Percentiles rank a stretch among this genome's conserved stretches.
Conservation (phyloP, 2,888 invertebrate species). For the Axea sp. region DNA sequence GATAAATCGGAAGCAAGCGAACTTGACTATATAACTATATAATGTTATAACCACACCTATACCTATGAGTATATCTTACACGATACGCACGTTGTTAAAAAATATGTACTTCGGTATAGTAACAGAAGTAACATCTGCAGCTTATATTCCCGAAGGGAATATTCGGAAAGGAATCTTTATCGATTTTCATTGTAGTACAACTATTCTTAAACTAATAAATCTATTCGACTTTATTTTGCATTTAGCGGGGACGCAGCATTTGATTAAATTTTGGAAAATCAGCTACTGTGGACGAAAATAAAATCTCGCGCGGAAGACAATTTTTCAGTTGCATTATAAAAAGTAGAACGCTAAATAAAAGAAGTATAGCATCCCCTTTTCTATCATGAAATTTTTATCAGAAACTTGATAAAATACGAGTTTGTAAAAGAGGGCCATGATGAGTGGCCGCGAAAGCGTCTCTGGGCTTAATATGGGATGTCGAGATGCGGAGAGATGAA, state of each 20-base stretch:
- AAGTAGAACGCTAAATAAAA: no score
- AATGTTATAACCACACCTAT: conserved; percentile 17
- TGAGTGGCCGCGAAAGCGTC: conserved; percentile 61
- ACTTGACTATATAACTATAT: conserved; percentile 17
- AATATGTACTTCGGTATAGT: conserved; percentile 42
- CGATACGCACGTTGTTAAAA: conserved; percentile 49
- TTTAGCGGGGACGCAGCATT: no score
- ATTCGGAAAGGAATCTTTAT: conserved; percentile 62
- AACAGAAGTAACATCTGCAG: conserved; percentile 65
- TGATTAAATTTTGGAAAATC: no score
- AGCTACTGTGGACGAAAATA: no score
- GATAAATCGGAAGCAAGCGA: conserved; percentile 18
- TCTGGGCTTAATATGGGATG: conserved; percentile 66
- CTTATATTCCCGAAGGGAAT: conserved; percentile 60
- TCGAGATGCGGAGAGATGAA: conserved; percentile 67
- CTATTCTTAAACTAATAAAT: conserved; percentile 20
- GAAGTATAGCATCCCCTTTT: background rate
- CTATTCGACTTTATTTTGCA: no score
- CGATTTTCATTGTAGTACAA: conserved; percentile 49
- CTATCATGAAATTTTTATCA: conserved; percentile 13
- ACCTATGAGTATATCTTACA: no score
- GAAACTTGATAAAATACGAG: conserved; percentile 40
- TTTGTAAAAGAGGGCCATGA: conserved; percentile 33
- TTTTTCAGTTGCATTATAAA: no score
- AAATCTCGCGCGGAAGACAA: no score